A percentile compares a stretch with the other conserved stretches of the same genome.
These are phyloP conservation scores for Parotia lawesii DNA, from an alignment of 2,113 vertebrate species.

Conservation along the genomic window DNA sequence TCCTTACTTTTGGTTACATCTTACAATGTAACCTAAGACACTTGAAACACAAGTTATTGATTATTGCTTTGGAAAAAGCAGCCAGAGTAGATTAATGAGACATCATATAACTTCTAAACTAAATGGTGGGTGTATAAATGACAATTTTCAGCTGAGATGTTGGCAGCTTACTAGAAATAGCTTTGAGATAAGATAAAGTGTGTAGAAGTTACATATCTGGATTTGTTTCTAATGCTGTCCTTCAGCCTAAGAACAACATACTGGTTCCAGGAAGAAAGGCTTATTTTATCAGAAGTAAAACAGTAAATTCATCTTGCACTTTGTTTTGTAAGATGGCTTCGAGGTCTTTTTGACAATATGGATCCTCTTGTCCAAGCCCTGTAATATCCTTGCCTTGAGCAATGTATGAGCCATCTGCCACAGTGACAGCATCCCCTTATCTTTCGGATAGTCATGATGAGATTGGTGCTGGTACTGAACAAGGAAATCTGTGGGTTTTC, in stretches of 20 bases:
- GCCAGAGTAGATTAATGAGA: conserved; percentile 29
- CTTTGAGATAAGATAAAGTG: neutral
- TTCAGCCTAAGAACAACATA: neutral
- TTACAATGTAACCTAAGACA: neutral
- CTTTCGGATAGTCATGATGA: neutral
- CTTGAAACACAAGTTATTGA: conserved; percentile 27
- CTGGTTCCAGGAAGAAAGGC: neutral
- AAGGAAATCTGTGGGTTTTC: neutral
- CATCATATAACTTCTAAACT: conserved; percentile 13
- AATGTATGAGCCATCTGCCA: neutral
- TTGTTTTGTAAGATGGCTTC: neutral
- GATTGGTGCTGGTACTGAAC: neutral
- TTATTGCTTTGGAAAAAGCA: conserved; percentile 6
- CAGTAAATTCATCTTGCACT: neutral
- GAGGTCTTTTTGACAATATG: neutral
- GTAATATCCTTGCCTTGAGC: neutral
- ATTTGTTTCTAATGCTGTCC: neutral
- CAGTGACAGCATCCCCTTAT: neutral
- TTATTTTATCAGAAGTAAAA: neutral
- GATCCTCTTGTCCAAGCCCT: neutral
- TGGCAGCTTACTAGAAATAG: neutral
- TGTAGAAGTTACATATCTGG: neutral
- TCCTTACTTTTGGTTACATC: neutral
- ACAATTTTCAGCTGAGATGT: neutral
- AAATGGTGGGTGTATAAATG: conserved; percentile 28